phyloP scores from a whole-genome alignment of 2,888 invertebrate genomes.

The Microctonus brassicae region DNA sequence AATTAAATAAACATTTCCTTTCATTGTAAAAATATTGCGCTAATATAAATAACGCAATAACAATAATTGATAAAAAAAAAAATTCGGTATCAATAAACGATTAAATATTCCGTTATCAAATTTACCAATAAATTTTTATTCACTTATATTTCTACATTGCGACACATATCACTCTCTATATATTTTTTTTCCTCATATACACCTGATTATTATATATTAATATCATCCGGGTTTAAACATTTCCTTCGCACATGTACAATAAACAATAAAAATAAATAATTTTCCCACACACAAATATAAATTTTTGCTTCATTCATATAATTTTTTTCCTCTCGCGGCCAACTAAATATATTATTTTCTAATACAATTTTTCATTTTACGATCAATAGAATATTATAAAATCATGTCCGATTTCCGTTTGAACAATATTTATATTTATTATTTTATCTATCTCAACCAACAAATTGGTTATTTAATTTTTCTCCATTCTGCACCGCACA shows the following conservation, averaged over 20 bases:
- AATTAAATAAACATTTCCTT: constrained; percentile 56
- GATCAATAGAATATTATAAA: constrained; percentile 25
- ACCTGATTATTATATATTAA: background rate
- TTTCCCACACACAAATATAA: background rate
- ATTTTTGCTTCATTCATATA: background rate
- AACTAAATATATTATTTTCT: background rate
- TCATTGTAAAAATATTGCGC: constrained; percentile 38
- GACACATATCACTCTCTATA: background rate
- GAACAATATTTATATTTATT: constrained; percentile 1
- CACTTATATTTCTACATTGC: background rate
- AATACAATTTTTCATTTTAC: constrained; percentile 37
- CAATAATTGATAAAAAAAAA: background rate
- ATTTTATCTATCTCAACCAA: background rate
- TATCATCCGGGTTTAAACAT: background rate
- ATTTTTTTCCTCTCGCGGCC: background rate
- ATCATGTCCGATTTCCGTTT: constrained; percentile 18
- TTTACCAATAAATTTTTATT: constrained; percentile 2
- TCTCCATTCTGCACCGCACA: constrained; percentile 2
- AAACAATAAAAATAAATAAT: constrained; percentile 2
- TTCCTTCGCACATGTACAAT: background rate
- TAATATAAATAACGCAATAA: background rate
- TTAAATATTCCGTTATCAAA: constrained; percentile 1
- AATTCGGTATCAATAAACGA: constrained; percentile 11
- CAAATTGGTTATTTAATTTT: constrained; percentile 13
- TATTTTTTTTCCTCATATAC: background rate